These are phyloP conservation scores for Drosophila quadrilineata DNA, from an alignment of 1,140 invertebrate species.

Conservation along the genomic window DNA sequence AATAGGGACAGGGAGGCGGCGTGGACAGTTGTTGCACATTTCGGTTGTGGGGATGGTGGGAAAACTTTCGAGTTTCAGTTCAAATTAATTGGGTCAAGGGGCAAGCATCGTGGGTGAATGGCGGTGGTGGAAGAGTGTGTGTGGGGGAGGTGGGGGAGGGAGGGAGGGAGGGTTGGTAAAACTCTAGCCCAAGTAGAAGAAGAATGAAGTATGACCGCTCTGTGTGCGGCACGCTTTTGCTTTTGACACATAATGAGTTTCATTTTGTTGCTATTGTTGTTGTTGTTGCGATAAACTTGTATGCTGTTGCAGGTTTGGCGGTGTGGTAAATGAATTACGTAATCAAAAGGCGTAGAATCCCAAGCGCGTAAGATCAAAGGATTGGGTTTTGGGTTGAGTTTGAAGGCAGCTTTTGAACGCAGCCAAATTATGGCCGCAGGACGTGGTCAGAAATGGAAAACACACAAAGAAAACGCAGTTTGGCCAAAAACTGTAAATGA, in stretches of 20 bases:
- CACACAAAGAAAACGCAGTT: background rate
- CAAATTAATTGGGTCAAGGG: slow-evolving; percentile 66
- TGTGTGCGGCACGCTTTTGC: slow-evolving; percentile 14
- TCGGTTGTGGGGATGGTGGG: slow-evolving; percentile 6
- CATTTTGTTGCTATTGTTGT: too few relatives aligned
- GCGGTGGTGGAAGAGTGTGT: too few relatives aligned
- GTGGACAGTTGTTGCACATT: slow-evolving; percentile 53
- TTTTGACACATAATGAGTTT: slow-evolving; percentile 75
- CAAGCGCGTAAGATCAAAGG: slow-evolving; percentile 55
- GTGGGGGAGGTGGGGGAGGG: background rate
- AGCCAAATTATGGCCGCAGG: slow-evolving; percentile 68
- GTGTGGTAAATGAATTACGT: slow-evolving; percentile 68
- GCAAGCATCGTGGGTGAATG: background rate
- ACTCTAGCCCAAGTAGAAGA: background rate
- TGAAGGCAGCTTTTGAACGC: too few relatives aligned
- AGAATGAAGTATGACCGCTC: too few relatives aligned
- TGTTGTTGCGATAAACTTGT: slow-evolving; percentile 56
- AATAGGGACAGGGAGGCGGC: too few relatives aligned
- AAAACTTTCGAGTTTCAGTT: slow-evolving; percentile 58
- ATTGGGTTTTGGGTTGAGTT: slow-evolving; percentile 33
- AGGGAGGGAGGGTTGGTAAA: background rate
- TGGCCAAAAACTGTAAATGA: slow-evolving; percentile 12
- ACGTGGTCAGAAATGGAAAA: slow-evolving; percentile 45
- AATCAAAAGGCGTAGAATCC: slow-evolving; percentile 70
- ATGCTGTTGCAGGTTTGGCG: slow-evolving; percentile 32